Conservation (phyloP, 1,140 invertebrate genomes). For the Drosophila bipectinata region DNA sequence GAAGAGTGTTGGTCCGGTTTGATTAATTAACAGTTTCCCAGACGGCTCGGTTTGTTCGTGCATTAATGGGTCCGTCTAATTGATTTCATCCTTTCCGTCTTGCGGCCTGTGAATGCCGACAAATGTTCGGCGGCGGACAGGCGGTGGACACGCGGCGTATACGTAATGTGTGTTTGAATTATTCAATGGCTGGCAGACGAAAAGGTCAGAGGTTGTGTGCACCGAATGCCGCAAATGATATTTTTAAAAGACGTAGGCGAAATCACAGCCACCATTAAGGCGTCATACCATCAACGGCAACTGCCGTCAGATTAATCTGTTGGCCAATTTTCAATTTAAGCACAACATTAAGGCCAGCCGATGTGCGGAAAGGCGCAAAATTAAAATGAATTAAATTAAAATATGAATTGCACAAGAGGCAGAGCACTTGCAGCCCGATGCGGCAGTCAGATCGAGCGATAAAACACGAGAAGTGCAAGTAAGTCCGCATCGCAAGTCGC, state of each 20-base stretch:
- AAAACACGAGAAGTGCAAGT: constrained; percentile 23
- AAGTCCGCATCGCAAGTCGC: constrained; percentile 12
- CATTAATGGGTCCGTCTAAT: constrained; percentile 42
- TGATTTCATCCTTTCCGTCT: constrained; percentile 20
- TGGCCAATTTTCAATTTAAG: constrained; percentile 26
- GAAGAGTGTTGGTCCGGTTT: constrained; percentile 21
- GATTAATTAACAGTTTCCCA: constrained; percentile 53
- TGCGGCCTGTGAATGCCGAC: constrained; percentile 37
- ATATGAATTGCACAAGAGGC: constrained; percentile 40
- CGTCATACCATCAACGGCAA: constrained; percentile 1
- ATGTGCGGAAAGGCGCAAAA: constrained; percentile 3
- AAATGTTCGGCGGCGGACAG: constrained; percentile 22
- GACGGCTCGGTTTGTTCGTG: constrained; percentile 6
- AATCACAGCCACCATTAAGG: constrained; percentile 18
- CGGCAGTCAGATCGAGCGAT: constrained; percentile 19
- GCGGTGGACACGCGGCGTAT: constrained; percentile 21
- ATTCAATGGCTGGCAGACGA: constrained; percentile 12
- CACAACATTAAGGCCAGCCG: constrained; percentile 10
- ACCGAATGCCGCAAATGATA: constrained; percentile 6
- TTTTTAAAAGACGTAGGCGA: constrained; percentile 9
- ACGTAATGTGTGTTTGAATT: constrained; percentile 40
- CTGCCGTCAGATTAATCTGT: constrained; percentile 22
- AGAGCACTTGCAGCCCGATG: not conserved
- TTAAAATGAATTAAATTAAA: constrained; percentile 59
- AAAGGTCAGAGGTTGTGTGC: constrained; percentile 29